Percentiles rank a stretch among this genome's conserved stretches.
phyloP scores from a whole-genome alignment of 2,797 vertebrate genomes.

The Rhabdophis nuchalis region DNA sequence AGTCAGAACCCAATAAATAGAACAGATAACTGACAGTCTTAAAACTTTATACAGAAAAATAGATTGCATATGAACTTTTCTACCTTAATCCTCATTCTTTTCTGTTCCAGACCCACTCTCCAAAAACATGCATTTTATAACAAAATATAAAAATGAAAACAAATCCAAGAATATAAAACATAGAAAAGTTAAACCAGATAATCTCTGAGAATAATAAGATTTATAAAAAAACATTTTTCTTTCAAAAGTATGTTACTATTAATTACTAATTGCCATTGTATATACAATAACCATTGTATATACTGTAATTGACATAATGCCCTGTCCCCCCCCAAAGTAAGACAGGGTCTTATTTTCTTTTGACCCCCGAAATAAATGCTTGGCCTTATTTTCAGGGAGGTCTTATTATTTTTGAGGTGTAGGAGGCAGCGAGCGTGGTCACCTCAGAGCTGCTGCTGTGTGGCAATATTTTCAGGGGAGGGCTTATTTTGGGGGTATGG shows the following conservation, averaged over 20 bases:
- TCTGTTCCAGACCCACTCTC: constrained; percentile 31
- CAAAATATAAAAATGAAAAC: constrained; percentile 54
- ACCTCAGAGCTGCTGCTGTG: too few relatives aligned
- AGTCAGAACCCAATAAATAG: constrained; percentile 82
- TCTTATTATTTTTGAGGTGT: too few relatives aligned
- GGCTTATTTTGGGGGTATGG: too few relatives aligned
- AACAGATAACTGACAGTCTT: constrained; percentile 71
- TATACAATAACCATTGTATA: background rate
- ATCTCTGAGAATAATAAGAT: constrained; percentile 69
- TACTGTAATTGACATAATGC: background rate
- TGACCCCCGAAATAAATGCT: too few relatives aligned
- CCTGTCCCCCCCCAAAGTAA: too few relatives aligned
- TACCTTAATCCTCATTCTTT: background rate
- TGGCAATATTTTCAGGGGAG: too few relatives aligned
- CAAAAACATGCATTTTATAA: constrained; percentile 56
- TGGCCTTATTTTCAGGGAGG: too few relatives aligned
- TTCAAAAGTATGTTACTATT: too few relatives aligned
- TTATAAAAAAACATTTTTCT: constrained; percentile 60
- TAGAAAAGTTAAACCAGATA: constrained; percentile 71
- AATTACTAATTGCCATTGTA: too few relatives aligned
- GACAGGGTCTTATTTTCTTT: too few relatives aligned
- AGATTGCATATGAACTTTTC: constrained; percentile 67
- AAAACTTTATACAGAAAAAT: constrained; percentile 70
- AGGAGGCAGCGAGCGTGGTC: too few relatives aligned
- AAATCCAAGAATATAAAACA: constrained; percentile 59